These are phyloP conservation scores for Syngnathus floridae DNA, from an alignment of 2,113 vertebrate genomes.

Conservation along the genomic window DNA sequence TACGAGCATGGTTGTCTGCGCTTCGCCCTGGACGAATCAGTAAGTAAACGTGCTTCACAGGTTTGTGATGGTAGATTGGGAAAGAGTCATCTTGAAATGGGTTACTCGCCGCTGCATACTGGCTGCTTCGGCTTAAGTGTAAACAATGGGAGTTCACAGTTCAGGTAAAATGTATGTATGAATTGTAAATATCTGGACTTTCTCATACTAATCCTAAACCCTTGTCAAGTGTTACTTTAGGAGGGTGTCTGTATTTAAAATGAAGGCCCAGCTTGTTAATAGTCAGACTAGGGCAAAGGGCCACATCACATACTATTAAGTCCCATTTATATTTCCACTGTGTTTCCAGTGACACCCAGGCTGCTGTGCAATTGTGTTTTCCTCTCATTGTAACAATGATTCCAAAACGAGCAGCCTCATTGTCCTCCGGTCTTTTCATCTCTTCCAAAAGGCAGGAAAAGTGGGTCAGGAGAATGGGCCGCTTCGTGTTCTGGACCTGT, in stretches of 20 bases:
- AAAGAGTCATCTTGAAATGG: slow-evolving; percentile 51
- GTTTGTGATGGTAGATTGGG: slow-evolving; percentile 34
- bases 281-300: not conserved
- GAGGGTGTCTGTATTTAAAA: not conserved
- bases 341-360: slow-evolving; percentile 59
- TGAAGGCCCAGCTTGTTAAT: not conserved
- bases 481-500: slow-evolving; percentile 42
- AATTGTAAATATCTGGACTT: not conserved
- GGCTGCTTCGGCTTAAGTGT: slow-evolving; percentile 56
- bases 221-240: not conserved
- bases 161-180: not conserved
- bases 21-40: slow-evolving; percentile 77
- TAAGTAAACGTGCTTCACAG: slow-evolving; percentile 47
- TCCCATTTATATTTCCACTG: slow-evolving; percentile 49
- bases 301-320: slow-evolving; percentile 18
- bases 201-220: not conserved
- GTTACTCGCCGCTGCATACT: slow-evolving; percentile 46
- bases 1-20: slow-evolving; percentile 78
- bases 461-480: slow-evolving; percentile 60
- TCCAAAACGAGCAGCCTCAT: slow-evolving; percentile 58
- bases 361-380: slow-evolving; percentile 57
- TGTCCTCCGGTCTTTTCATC: slow-evolving; percentile 68
- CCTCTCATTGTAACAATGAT: slow-evolving; percentile 66
- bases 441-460: slow-evolving; percentile 57
- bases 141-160: slow-evolving; percentile 48